Base-by-base conservation (phyloP, 2,797 vertebrate genomes). In the Ficedula albicollis region DNA sequence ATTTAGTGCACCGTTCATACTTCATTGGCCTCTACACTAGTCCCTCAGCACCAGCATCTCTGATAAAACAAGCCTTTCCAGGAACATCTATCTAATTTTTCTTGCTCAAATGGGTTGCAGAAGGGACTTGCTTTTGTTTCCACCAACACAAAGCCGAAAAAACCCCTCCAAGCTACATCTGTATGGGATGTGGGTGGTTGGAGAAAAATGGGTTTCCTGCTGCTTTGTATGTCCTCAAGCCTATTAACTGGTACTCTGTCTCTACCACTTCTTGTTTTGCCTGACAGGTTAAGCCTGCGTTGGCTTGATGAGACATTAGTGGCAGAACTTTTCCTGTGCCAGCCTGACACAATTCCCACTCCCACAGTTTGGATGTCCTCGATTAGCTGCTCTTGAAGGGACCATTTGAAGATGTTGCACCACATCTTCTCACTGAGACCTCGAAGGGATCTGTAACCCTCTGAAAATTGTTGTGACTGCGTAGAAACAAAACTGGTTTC, bases 171-270 rank as follows among this genome's bases (percentile, higher is more conserved):
- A 90, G 85, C 85, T 90, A 79, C 90, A 90, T 94, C 90, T 90
- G 80, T 93, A 87, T 64, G 59, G 70, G 83, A 86, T 1, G 83
- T 95, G 95, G 85, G 94, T 78, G 83, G 87, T 16, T 86, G 59
- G 59, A 96, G 95, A 94, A 92, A 96, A 95, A 96, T 88, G 85
- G 67, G 48, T 93, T 96, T 95, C 94, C 96, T 91, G 93, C 93
- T 91, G 91, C 63, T 93, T 87, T 94, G 55, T 94, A 38, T 90
- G 85, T 95, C 89, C 83, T 91, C 84, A 89, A 95, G 91, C 89
- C 93, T 87, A 94, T 93, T 95, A 94, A 78, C 80, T 75, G 91
- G 89, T 87, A 85, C 79, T 89, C 70, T 92, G 76, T 89, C 92
- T 93, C 39, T 4, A 77, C 76, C 36, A 55, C 83, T 89, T 92